Percentiles rank a stretch among this genome's conserved stretches.
Evolutionary conservation across 1,140 invertebrate species (phyloP).

Genomic region (Armadillidium nasatum): DNA sequence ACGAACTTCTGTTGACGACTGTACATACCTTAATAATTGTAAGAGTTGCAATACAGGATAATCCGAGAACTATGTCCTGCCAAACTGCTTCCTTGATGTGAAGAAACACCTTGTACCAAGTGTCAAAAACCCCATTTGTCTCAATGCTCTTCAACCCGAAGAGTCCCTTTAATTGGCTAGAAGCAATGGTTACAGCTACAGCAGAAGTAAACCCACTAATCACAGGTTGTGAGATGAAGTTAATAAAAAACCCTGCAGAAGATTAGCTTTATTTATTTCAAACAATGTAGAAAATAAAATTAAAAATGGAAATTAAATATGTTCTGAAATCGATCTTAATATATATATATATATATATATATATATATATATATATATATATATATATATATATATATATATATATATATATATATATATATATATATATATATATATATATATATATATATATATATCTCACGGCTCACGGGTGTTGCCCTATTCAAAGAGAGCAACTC

Average conservation of each 20-base stretch:
- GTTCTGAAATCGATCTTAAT: not conserved
- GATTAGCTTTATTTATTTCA: not conserved
- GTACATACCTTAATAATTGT: constrained; percentile 46
- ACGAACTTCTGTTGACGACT: too few species aligned
- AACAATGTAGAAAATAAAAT: too few species aligned
- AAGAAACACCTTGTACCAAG: constrained; percentile 60
- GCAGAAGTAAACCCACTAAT: constrained; percentile 82
- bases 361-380: constrained; percentile 1
- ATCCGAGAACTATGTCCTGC: constrained; percentile 62
- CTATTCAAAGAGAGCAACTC: too few species aligned
- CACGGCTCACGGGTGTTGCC: too few species aligned
- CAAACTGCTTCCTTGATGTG: constrained; percentile 57
- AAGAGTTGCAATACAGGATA: constrained; percentile 62
- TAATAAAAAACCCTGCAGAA: constrained; percentile 78
- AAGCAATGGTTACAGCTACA: constrained; percentile 84
- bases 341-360: constrained; percentile 6
- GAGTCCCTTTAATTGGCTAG: constrained; percentile 78
- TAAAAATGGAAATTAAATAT: too few species aligned
- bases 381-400: too few species aligned
- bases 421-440: too few species aligned
- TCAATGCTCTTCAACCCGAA: constrained; percentile 65
- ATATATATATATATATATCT: too few species aligned
- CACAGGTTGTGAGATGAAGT: constrained; percentile 89
- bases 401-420: too few species aligned
- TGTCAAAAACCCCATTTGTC: constrained; percentile 45